Evolutionary conservation across 2,113 vertebrate genomes (phyloP).

Genomic region (Alectura lathami): DNA sequence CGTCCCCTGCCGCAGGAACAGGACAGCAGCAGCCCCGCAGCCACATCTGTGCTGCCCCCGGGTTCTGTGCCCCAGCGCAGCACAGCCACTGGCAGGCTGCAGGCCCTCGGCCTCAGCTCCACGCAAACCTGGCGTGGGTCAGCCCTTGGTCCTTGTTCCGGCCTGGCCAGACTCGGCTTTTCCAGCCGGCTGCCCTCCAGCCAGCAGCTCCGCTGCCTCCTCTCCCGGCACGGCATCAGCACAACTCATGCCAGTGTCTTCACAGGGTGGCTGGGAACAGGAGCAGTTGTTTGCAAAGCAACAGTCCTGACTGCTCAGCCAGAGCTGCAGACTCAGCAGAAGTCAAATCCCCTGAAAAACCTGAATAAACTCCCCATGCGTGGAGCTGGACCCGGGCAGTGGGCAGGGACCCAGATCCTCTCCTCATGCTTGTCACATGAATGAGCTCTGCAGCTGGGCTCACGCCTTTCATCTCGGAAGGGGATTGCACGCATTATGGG

Average conservation of each 20-base stretch:
- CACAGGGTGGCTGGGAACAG: not conserved
- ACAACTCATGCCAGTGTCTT: not conserved
- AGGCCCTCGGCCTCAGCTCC: not conserved
- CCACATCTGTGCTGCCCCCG: not conserved
- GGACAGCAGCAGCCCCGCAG: not conserved
- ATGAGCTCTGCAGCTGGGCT: constrained; percentile 34
- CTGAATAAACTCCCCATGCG: not conserved
- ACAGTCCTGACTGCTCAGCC: not conserved
- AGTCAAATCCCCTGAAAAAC: constrained; percentile 18
- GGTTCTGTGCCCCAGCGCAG: not conserved
- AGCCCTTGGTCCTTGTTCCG: not conserved
- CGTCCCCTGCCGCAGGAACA: not conserved
- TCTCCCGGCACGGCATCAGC: not conserved
- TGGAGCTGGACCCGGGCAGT: not conserved
- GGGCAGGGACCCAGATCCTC: constrained; percentile 41
- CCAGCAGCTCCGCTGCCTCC: not conserved
- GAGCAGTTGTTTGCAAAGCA: constrained; percentile 21
- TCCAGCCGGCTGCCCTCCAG: not conserved
- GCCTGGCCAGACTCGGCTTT: not conserved
- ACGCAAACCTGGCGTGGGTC: not conserved
- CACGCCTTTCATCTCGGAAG: not conserved
- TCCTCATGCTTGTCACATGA: constrained; percentile 67
- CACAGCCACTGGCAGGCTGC: not conserved
- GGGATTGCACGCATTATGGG: constrained; percentile 54
- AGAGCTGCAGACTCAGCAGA: constrained; percentile 46